phyloP scores from a whole-genome alignment of 2,113 vertebrate genomes.

The Myotis lucifugus region DNA sequence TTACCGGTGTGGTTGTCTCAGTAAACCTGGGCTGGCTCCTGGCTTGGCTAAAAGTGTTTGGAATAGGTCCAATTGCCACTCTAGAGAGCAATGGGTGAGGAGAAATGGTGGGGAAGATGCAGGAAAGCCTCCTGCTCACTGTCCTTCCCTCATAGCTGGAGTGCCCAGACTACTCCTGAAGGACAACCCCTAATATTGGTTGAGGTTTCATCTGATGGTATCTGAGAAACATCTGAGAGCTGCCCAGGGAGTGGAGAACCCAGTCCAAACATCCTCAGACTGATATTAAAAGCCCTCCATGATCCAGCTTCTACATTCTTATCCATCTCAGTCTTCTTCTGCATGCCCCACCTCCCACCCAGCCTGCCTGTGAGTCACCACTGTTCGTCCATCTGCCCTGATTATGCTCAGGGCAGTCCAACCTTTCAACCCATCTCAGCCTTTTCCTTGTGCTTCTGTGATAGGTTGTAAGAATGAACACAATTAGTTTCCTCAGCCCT shows the following conservation, averaged over 20 bases:
- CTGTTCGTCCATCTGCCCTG: neutral
- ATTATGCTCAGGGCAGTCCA: neutral
- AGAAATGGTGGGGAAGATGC: neutral
- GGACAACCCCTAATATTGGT: neutral
- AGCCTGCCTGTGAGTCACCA: no score
- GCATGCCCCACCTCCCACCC: rapidly evolving
- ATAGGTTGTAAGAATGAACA: neutral
- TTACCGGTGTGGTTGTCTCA: neutral
- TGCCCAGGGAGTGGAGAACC: neutral
- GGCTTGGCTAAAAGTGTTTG: neutral
- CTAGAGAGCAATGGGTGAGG: neutral
- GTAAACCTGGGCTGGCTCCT: neutral
- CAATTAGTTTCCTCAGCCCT: neutral
- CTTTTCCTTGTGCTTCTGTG: neutral
- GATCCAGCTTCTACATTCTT: neutral
- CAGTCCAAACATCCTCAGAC: neutral
- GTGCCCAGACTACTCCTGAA: neutral
- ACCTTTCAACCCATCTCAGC: neutral
- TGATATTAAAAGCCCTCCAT: neutral
- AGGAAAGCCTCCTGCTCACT: neutral
- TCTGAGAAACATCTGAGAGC: neutral
- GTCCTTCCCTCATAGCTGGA: neutral
- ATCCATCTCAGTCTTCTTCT: neutral
- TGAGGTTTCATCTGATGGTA: neutral
- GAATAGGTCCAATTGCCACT: neutral